These are phyloP conservation scores for Saccopteryx leptura DNA, from an alignment of 2,113 vertebrate genomes.

Conservation along the genomic window DNA sequence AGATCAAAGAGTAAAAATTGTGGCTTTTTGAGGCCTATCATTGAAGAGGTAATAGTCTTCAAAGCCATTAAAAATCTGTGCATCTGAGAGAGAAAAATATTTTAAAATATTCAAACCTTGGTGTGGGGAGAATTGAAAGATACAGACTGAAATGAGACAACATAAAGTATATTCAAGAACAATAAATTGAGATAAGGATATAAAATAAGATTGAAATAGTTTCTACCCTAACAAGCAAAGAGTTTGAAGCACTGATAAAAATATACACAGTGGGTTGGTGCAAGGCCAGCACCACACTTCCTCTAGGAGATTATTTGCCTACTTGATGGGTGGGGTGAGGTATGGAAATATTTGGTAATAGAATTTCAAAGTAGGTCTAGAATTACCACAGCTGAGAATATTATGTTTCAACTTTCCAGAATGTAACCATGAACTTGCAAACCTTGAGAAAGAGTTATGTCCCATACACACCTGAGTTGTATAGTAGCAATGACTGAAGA, in stretches of 20 bases:
- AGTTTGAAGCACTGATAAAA: background rate
- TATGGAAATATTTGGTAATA: background rate
- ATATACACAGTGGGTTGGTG: background rate
- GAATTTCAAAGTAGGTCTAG: conserved; percentile 21
- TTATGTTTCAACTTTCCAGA: background rate
- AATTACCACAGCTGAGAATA: background rate
- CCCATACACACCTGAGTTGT: background rate
- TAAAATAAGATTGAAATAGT: background rate
- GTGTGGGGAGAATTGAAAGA: conserved; percentile 6
- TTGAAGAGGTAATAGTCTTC: background rate
- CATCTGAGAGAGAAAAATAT: conserved; percentile 1
- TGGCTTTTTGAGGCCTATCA: conserved; percentile 14
- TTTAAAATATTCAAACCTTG: conserved; percentile 32
- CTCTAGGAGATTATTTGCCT: background rate
- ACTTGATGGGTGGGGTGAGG: background rate
- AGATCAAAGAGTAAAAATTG: background rate
- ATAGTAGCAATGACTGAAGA: background rate
- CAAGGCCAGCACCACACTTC: background rate
- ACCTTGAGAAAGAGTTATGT: background rate
- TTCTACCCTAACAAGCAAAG: background rate
- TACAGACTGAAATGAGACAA: background rate
- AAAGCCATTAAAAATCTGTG: background rate
- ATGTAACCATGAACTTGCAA: background rate
- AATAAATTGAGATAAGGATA: background rate
- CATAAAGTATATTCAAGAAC: background rate